Percentiles rank a stretch among this genome's conserved stretches.
Evolutionary conservation across 2,113 vertebrate species (phyloP).

Genomic region (Arvicanthis niloticus): DNA sequence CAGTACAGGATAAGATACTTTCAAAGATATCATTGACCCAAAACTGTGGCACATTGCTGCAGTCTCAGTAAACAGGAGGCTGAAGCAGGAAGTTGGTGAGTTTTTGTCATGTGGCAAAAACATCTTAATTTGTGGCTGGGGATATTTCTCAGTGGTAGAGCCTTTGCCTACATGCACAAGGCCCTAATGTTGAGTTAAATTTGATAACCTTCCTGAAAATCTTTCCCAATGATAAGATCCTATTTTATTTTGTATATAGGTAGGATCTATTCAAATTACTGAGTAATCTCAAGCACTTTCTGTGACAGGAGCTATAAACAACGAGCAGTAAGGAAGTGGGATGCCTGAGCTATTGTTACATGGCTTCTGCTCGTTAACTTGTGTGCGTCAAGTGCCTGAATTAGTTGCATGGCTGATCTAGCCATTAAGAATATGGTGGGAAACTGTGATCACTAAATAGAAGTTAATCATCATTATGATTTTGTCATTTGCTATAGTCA

Average conservation of each 20-base stretch:
- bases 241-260: slow-evolving; percentile 1
- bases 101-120: neutral
- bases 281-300: neutral
- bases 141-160: neutral
- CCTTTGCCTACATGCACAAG: neutral
- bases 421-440: neutral
- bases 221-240: neutral
- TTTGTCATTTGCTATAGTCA: slow-evolving; percentile 68
- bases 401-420: neutral
- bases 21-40: neutral
- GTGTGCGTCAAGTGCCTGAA: neutral
- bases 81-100: neutral
- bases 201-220: neutral
- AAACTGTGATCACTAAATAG: neutral
- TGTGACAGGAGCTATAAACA: neutral
- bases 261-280: neutral
- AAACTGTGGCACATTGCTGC: neutral
- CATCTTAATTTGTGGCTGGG: neutral
- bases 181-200: neutral
- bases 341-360: neutral
- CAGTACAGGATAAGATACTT: neutral
- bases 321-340: neutral
- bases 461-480: neutral
- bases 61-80: no score
- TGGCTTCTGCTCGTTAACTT: slow-evolving; percentile 32